Base-by-base conservation (phyloP, 2,797 vertebrate species). In the Microhierax caerulescens region DNA sequence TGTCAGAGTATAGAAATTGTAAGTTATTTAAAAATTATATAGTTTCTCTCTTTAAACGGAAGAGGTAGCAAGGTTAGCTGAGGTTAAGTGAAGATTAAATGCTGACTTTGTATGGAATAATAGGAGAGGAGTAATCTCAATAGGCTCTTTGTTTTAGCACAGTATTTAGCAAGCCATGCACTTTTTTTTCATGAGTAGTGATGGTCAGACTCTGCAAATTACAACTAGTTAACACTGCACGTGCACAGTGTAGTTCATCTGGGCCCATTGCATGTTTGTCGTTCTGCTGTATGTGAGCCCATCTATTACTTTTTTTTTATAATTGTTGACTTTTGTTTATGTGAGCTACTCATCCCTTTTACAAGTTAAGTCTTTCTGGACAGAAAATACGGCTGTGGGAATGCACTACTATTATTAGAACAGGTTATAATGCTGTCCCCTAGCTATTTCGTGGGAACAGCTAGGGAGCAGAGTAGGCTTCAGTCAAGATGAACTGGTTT, bases 141-240 rank as follows among this genome's bases (percentile, higher is more conserved):
- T 25, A 57, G 13, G 8, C 13, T 47, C 27, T 72, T 5, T 39
- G 12, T 36, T 95, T 82, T 73, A 76, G 28, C 36, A 64, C 28
- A 23, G 7, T 30, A 22, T 53, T 69, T 61, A 57, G 23, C 47
- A 48, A 74, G 6, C 23, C 15, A 4, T 9, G 1, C 1, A 2
- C 13, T 90, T 64, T 82, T 12, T 74, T 85, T 64, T 73, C 16
- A 7, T 70, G n/a, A 59, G 13, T 8, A 18, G n/a, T 27, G 13
- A 8, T 47, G 47, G 20, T 85, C 37, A 67, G 64, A 43, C 53
- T 63, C 47, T 9, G 4, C 39, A 64, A 6, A 36, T 60, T 54
- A 10, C n/a, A 54, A 0, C 11, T 65, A 15, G 6, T 51, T 88
- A 34, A 34, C 0, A 4, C 34, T 69, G 37, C 0, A 0, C 2